These are phyloP conservation scores for Aythya fuligula DNA, from an alignment of 2,797 vertebrate species.

Conservation along the genomic window DNA sequence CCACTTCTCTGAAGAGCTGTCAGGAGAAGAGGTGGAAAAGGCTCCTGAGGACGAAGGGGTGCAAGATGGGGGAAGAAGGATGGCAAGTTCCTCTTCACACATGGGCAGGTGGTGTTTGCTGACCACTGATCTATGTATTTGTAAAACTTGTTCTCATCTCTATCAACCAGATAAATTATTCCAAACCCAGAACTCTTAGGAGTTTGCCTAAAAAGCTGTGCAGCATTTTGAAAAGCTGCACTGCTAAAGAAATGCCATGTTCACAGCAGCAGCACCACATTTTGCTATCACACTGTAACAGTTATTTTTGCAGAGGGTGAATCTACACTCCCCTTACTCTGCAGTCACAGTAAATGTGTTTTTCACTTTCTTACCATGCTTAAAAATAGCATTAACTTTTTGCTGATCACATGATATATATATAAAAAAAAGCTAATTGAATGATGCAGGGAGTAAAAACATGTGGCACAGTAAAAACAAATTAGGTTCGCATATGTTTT, in stretches of 20 bases:
- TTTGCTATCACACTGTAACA: neutral
- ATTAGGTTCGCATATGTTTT: slow-evolving; percentile 71
- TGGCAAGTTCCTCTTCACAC: accelerated
- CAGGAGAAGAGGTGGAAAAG: neutral
- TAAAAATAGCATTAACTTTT: slow-evolving; percentile 67
- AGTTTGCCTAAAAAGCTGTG: neutral
- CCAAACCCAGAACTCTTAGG: neutral
- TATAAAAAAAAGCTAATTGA: slow-evolving; percentile 41
- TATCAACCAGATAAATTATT: neutral
- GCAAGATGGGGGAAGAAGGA: neutral
- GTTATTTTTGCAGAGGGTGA: neutral
- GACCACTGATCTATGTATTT: neutral
- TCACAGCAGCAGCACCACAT: neutral
- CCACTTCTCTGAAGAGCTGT: neutral
- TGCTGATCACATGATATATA: slow-evolving; percentile 49
- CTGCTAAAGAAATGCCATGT: neutral
- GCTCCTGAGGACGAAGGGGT: neutral
- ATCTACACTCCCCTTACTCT: neutral
- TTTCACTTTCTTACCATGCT: slow-evolving; percentile 58
- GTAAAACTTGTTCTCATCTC: neutral
- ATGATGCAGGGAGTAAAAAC: slow-evolving; percentile 66
- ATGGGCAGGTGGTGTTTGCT: neutral
- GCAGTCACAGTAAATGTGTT: slow-evolving; percentile 38
- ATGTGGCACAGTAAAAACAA: slow-evolving; percentile 73
- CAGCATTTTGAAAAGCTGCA: neutral